Evolutionary conservation across 1,140 invertebrate genomes (phyloP).

Genomic region (Drosophila arizonae): DNA sequence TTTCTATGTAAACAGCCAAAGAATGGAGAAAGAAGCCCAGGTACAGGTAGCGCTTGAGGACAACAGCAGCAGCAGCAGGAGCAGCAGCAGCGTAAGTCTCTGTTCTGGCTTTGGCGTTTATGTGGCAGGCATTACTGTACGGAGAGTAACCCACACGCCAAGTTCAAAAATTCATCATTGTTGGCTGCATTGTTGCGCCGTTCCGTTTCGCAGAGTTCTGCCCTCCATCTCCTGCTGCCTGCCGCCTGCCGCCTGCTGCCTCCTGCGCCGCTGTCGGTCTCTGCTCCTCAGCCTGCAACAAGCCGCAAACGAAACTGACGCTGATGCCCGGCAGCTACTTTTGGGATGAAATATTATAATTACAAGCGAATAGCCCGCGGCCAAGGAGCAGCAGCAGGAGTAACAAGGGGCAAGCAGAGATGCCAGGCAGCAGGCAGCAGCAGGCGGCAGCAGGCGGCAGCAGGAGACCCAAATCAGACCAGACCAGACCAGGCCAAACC

Average conservation of each 20-base stretch:
- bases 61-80: constrained; percentile 11
- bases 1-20: constrained; percentile 42
- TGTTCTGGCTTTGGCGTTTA: constrained; percentile 35
- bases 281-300: constrained; percentile 55
- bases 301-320: constrained; percentile 77
- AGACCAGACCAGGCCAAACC: constrained; percentile 36
- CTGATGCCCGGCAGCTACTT: constrained; percentile 79
- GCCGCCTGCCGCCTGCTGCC: neutral
- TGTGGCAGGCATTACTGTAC: constrained; percentile 60
- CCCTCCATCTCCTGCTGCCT: neutral
- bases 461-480: constrained; percentile 46
- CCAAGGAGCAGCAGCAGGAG: constrained; percentile 72
- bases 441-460: constrained; percentile 18
- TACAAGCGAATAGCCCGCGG: constrained; percentile 80
- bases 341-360: constrained; percentile 83
- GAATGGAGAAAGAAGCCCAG: constrained; percentile 19
- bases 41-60: constrained; percentile 14
- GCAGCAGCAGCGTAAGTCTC: neutral
- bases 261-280: constrained; percentile 8
- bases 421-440: constrained; percentile 29
- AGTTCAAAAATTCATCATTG: constrained; percentile 80
- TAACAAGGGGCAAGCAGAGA: constrained; percentile 22
- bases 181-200: constrained; percentile 73
- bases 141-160: constrained; percentile 56
- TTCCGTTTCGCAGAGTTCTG: neutral